A percentile compares a stretch with the other conserved stretches of the same genome.
These are phyloP conservation scores for Aurelia sp. DNA, from an alignment of 30 jellyfish, hydroid and myxozoan genomes.

Conservation along the genomic window DNA sequence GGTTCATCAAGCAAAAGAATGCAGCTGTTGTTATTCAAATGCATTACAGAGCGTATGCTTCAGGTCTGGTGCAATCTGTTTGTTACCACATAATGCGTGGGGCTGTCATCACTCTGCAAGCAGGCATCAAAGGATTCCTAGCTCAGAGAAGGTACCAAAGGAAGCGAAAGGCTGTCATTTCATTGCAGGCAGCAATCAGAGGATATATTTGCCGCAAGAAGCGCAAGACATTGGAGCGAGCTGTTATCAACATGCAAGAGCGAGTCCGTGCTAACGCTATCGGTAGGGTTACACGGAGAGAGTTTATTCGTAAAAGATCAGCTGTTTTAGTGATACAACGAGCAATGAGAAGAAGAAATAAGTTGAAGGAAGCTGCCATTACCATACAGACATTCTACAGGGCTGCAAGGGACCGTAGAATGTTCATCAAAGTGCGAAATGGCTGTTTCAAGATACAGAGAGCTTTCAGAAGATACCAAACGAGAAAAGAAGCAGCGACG, in stretches of 20 bases:
- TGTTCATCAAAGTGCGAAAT: conserved; percentile 15
- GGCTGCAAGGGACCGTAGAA: conserved; percentile 18
- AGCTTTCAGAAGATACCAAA: conserved; percentile 12
- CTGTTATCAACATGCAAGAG: conserved; percentile 20
- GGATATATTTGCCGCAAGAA: neutral
- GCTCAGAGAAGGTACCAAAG: conserved; percentile 20
- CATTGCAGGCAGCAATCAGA: conserved; percentile 18
- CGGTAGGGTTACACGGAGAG: conserved; percentile 11
- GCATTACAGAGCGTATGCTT: conserved; percentile 59
- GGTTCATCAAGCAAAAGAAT: conserved; percentile 5
- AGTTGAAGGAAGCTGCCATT: conserved; percentile 30
- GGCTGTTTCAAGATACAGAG: conserved; percentile 44
- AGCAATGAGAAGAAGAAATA: conserved; percentile 8
- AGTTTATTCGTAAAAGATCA: conserved; percentile 2
- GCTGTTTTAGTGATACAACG: conserved; percentile 46
- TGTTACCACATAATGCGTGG: conserved; percentile 79
- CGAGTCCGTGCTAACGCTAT: conserved; percentile 19
- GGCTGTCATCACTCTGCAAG: conserved; percentile 86
- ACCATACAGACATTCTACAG: conserved; percentile 53
- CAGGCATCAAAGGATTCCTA: conserved; percentile 63
- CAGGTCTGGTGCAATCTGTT: conserved; percentile 33
- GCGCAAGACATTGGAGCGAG: neutral
- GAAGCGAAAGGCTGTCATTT: conserved; percentile 37
- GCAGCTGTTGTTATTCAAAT: conserved; percentile 60
- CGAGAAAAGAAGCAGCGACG: conserved; percentile 39